Evolutionary conservation across 2,113 vertebrate species (phyloP).

Genomic region (Dunckerocampus dactyliophorus): DNA sequence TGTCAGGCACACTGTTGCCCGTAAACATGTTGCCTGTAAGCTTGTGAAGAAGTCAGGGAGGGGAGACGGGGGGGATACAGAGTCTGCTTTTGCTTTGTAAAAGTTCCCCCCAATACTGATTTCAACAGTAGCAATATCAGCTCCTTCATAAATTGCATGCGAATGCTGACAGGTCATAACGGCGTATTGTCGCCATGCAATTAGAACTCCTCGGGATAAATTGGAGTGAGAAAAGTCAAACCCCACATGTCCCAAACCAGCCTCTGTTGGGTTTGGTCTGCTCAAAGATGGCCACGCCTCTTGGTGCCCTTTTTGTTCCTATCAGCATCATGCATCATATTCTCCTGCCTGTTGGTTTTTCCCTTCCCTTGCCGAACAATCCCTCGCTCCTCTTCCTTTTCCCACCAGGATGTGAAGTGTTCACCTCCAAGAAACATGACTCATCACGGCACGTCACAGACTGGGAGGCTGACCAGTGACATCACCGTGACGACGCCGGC

Average conservation of each 20-base stretch:
- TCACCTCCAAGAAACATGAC: slow-evolving; percentile 26
- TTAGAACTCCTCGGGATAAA: no score
- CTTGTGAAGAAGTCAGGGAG: slow-evolving; percentile 9
- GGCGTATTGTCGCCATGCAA: no score
- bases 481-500: slow-evolving; percentile 24
- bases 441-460: slow-evolving; percentile 19
- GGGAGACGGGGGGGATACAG: background rate
- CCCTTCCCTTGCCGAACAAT: background rate
- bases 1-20: slow-evolving; percentile 74
- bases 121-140: background rate
- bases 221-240: no score
- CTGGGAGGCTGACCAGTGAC: slow-evolving; percentile 29
- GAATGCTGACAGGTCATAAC: no score
- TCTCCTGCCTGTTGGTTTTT: slow-evolving; percentile 5
- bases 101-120: background rate
- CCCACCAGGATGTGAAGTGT: slow-evolving; percentile 4
- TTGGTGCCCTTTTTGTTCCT: background rate
- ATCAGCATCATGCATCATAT: background rate
- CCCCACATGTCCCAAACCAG: no score
- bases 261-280: no score
- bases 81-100: background rate
- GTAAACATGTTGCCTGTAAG: slow-evolving; percentile 68
- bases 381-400: slow-evolving; percentile 8
- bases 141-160: no score
- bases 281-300: no score